Evolutionary conservation across 2,113 vertebrate genomes (phyloP).

Genomic region (Rhineura floridana): DNA sequence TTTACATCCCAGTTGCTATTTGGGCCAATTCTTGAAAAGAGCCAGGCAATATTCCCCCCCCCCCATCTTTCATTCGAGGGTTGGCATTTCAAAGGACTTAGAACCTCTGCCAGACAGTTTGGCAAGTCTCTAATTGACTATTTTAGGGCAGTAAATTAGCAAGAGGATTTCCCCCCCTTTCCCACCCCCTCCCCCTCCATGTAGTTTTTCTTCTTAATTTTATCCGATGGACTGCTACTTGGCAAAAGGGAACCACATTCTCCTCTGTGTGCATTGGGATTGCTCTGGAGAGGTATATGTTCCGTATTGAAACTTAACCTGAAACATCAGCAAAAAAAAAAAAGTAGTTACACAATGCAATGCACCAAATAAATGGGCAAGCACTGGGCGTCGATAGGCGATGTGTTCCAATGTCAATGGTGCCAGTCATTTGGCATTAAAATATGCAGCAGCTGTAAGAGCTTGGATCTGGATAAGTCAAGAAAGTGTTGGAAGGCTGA

Average conservation of each 20-base stretch:
- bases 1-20: slow-evolving; percentile 51
- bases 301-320: too few relatives aligned
- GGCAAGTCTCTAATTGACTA: slow-evolving; percentile 66
- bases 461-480: slow-evolving; percentile 76
- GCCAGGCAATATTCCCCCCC: slow-evolving; percentile 62
- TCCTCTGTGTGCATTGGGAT: slow-evolving; percentile 47
- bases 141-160: slow-evolving; percentile 67
- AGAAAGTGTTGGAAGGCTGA: slow-evolving; percentile 68
- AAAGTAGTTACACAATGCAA: slow-evolving; percentile 61
- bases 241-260: slow-evolving; percentile 37
- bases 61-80: slow-evolving; percentile 37
- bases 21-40: slow-evolving; percentile 50
- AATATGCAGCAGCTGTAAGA: slow-evolving; percentile 74
- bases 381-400: slow-evolving; percentile 36
- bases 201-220: slow-evolving; percentile 68
- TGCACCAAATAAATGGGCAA: slow-evolving; percentile 56
- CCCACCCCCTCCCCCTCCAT: not conserved
- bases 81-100: slow-evolving; percentile 62
- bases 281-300: not conserved
- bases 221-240: slow-evolving; percentile 57
- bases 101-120: slow-evolving; percentile 67
- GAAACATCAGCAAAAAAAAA: not conserved
- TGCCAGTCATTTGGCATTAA: slow-evolving; percentile 74
- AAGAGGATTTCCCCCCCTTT: slow-evolving; percentile 49
- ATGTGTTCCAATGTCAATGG: slow-evolving; percentile 71